Evolutionary conservation across 1,140 invertebrate genomes (phyloP), one percentile per base, ranked within the genome.

Genomic region (Semibalanus balanoides): DNA sequence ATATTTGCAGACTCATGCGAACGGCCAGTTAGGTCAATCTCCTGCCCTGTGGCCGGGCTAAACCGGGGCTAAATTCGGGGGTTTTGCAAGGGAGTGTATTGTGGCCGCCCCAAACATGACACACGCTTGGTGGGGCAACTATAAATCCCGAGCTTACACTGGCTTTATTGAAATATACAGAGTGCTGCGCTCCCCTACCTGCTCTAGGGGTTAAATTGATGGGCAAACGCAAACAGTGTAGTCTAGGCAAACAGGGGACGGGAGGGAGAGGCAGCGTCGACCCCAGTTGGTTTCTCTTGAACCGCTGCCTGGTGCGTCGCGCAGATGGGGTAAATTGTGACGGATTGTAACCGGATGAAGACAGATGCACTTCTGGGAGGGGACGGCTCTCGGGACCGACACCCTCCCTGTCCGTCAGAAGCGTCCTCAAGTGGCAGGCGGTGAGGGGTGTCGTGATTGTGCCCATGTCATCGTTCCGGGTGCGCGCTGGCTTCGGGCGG

Each of bases 341-440:
- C 51, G 51, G 51, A 64, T 64, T 64, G 51, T 64, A 64, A 64
- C 51, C 51, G 51, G 51, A 64, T 64, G 51, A 64, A 64, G 51
- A 64, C 51, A 25, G 22, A 64, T 64, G 51, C 7, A 25, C 35
- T 14, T 19, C 7, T 14, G 51, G n/a, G 14, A 64, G 51, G 51
- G 35, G 35, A 40, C 5, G 35, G 35, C 5, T 40, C n/a, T n/a
- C n/a, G n/a, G 35, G 14, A 25, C 51, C 11, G 51, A 19, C 51
- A 1, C 51, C 51, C 51, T 64, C 14, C 9, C 51, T 19, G 51
- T 25, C 51, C 51, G 11, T 25, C 22, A 25, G 35, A 1, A 19
- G 11, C 51, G 7, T 25, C 22, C 51, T 64, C 51, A 64, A 64
- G 51, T 64, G 51, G 14, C 51, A 7, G 3, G 11, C 14, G 11